Percentiles rank a stretch among this genome's conserved stretches.
Conservation (phyloP, 2,113 vertebrate genomes). For the Tiliqua scincoides region DNA sequence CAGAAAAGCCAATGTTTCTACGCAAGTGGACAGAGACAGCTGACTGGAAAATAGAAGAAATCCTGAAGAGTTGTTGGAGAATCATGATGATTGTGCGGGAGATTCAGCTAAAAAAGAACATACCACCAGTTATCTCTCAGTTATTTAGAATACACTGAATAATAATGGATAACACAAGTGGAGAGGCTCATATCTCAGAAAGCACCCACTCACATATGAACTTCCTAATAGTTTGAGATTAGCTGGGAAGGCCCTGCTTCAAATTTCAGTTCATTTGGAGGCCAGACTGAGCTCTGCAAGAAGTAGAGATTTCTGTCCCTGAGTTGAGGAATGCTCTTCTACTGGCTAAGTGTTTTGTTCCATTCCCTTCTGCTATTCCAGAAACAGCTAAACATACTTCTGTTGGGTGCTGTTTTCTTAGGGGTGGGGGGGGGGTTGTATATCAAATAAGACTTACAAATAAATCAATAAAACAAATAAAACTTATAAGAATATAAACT, state of each 20-base stretch:
- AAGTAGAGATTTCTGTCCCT: neutral
- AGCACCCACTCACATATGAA: neutral
- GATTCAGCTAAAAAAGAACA: slow-evolving; percentile 6
- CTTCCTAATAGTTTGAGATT: neutral
- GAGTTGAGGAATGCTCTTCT: neutral
- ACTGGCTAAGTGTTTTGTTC: neutral
- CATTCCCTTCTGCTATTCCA: neutral
- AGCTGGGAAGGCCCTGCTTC: neutral
- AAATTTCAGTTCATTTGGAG: neutral
- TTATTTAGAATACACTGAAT: neutral
- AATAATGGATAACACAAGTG: too few species aligned
- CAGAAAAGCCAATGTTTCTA: slow-evolving; percentile 92
- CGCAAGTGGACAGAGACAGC: slow-evolving; percentile 76
- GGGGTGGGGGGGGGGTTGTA: neutral
- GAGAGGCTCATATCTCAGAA: too few species aligned
- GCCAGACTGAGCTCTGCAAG: neutral
- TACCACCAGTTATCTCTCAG: neutral
- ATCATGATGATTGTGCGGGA: slow-evolving; percentile 79
- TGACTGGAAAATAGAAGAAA: slow-evolving; percentile 81
- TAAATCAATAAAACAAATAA: too few species aligned
- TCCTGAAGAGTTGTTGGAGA: slow-evolving; percentile 78
- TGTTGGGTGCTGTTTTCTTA: too few species aligned
- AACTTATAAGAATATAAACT: too few species aligned
- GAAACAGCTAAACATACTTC: neutral
- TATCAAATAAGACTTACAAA: too few species aligned